Evolutionary conservation across 2,888 invertebrate genomes (phyloP), one percentile per base, ranked within the genome.

Genomic region (Stenchaetothrips biformis): DNA sequence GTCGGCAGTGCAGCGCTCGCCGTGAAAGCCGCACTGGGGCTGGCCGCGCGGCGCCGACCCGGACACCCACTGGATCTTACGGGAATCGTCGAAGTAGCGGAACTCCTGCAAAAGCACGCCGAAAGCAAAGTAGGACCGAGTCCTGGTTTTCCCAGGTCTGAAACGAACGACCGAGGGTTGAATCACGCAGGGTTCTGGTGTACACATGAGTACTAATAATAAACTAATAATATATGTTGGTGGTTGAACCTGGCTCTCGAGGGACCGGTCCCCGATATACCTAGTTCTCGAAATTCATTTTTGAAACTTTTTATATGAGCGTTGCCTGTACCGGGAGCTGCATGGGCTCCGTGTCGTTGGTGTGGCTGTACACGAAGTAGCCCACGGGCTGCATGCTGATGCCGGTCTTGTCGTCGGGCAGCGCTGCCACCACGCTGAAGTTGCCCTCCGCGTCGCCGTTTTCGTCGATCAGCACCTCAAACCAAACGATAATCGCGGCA

Each of bases 371-470:
- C 82, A 92, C 90, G 86, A 95, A 94, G 84, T 92, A 92, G 0
- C 94, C 94, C 1, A 95, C 93, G 0, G 94, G 93, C 84, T 92
- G 91, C 87, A 94, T 93, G 81, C 91, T 91, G 91, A 92, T 92
- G 25, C 91, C 89, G 0, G 90, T 87, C 0, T 88, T 87, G 6
- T 87, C 85, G 83, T 93, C 92, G 78, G 91, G 90, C 82, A 93
- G 89, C 79, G 95, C 87, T 0, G 94, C 92, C 47, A 96, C 92
- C 0, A 97, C 93, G 0, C 96, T 94, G 87, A 94, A 97, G 87
- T 97, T 97, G 0, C 96, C 96, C 85, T 96, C 95, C 0, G 96
- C 96, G 85, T 97, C 96, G 0, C 97, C 97, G 82, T 94, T 93
- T 4, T 90, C 90, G 86, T 97, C 96, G 85, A 97, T 95, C 84